phyloP scores from a whole-genome alignment of 2,888 invertebrate genomes.

The Cepaea hortensis region DNA sequence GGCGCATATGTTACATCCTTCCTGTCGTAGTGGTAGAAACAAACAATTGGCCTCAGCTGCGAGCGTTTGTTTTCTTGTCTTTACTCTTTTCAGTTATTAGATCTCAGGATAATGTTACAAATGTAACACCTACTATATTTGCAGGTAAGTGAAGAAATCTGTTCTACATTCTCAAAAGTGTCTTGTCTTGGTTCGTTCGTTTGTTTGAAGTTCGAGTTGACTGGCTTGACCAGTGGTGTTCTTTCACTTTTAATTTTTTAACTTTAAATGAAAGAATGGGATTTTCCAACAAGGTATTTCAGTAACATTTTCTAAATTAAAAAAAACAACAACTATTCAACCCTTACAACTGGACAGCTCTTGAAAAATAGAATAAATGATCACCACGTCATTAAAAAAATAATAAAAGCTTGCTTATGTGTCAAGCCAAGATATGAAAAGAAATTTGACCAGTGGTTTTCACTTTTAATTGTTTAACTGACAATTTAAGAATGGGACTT shows the following conservation, averaged over 20 bases:
- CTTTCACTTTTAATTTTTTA: neutral
- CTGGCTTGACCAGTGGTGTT: neutral
- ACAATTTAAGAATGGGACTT: no score
- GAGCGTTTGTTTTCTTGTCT: neutral
- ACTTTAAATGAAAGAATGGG: no score
- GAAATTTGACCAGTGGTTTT: no score
- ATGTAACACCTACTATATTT: slow-evolving; percentile 17
- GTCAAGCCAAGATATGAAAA: no score
- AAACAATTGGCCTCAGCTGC: neutral
- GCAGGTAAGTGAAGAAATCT: neutral
- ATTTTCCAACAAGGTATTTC: neutral
- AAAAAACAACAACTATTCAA: no score
- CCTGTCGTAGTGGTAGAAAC: neutral
- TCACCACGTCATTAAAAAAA: no score
- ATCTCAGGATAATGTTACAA: neutral
- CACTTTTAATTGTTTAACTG: no score
- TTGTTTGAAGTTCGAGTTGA: no score
- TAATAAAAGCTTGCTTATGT: no score
- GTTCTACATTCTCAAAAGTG: neutral
- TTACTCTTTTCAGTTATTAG: neutral
- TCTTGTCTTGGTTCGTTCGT: no score
- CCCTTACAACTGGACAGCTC: no score
- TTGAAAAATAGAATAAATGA: no score
- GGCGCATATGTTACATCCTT: neutral
- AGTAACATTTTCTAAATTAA: neutral